These are phyloP conservation scores for Palythoa grandiflora DNA, from an alignment of 92 coral and sea anemone species.

Conservation along the genomic window DNA sequence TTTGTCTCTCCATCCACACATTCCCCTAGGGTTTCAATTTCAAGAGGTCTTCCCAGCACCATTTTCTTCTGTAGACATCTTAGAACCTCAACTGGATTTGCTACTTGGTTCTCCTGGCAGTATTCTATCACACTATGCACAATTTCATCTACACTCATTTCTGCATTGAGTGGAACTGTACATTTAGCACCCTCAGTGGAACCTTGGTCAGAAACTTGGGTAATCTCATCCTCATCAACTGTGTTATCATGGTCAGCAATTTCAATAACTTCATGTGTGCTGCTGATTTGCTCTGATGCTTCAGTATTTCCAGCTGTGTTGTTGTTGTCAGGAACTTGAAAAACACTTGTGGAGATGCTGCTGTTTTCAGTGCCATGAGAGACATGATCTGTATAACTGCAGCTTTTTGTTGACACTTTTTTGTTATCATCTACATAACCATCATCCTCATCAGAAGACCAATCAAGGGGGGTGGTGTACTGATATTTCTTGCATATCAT, in stretches of 20 bases:
- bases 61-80: conserved; percentile 15
- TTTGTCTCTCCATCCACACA: neutral
- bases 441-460: conserved; percentile 30
- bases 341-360: conserved; percentile 19
- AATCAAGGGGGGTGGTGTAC: conserved; percentile 15
- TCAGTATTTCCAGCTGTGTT: conserved; percentile 27
- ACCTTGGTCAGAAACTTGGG: conserved; percentile 30
- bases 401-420: neutral
- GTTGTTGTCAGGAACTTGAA: conserved; percentile 28
- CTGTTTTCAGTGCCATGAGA: conserved; percentile 29
- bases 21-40: neutral
- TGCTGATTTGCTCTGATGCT: conserved; percentile 18
- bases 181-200: conserved; percentile 24
- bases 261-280: conserved; percentile 28
- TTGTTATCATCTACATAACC: conserved; percentile 23
- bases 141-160: conserved; percentile 25
- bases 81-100: conserved; percentile 23
- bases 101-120: conserved; percentile 30
- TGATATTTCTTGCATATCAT: conserved; percentile 33
- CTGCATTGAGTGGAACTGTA: conserved; percentile 35
- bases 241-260: conserved; percentile 16
- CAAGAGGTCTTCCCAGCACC: neutral
- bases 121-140: conserved; percentile 21
- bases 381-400: conserved; percentile 1
- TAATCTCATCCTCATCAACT: neutral